Evolutionary conservation across 2,888 invertebrate genomes (phyloP).

Genomic region (Chironomus tentans): DNA sequence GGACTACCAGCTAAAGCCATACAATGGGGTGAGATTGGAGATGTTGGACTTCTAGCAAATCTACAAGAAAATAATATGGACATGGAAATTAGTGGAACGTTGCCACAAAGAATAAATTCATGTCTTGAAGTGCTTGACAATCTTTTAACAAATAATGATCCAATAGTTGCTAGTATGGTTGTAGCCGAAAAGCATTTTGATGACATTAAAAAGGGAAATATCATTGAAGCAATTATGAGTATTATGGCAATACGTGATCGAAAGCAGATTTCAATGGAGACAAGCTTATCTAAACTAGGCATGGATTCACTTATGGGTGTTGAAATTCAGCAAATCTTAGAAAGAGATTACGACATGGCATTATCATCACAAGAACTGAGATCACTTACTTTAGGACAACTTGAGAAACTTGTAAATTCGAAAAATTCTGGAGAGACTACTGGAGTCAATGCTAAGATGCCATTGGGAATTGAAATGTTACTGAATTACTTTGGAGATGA

Average conservation of each 20-base stretch:
- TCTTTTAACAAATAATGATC: slow-evolving; percentile 47
- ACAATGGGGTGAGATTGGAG: slow-evolving; percentile 58
- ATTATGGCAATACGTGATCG: slow-evolving; percentile 38
- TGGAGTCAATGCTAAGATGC: neutral
- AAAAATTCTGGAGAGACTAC: neutral
- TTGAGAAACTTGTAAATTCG: slow-evolving; percentile 5
- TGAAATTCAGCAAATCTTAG: slow-evolving; percentile 82
- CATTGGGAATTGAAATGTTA: slow-evolving; percentile 37
- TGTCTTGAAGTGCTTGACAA: slow-evolving; percentile 50
- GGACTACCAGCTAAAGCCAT: slow-evolving; percentile 49
- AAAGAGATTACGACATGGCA: slow-evolving; percentile 72
- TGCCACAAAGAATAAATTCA: slow-evolving; percentile 56
- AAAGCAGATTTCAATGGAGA: slow-evolving; percentile 54
- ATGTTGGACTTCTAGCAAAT: slow-evolving; percentile 60
- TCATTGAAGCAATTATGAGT: slow-evolving; percentile 18
- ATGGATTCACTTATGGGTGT: slow-evolving; percentile 92
- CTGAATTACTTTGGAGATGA: slow-evolving; percentile 47
- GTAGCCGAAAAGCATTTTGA: slow-evolving; percentile 51
- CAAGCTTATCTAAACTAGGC: slow-evolving; percentile 72
- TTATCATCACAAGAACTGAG: slow-evolving; percentile 74
- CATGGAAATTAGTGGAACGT: slow-evolving; percentile 49
- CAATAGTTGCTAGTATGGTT: slow-evolving; percentile 54
- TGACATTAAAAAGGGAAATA: slow-evolving; percentile 36
- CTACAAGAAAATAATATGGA: slow-evolving; percentile 42
- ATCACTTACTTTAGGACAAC: slow-evolving; percentile 51